Conservation (phyloP, 1,140 invertebrate species). For the Magallana ariakensis region DNA sequence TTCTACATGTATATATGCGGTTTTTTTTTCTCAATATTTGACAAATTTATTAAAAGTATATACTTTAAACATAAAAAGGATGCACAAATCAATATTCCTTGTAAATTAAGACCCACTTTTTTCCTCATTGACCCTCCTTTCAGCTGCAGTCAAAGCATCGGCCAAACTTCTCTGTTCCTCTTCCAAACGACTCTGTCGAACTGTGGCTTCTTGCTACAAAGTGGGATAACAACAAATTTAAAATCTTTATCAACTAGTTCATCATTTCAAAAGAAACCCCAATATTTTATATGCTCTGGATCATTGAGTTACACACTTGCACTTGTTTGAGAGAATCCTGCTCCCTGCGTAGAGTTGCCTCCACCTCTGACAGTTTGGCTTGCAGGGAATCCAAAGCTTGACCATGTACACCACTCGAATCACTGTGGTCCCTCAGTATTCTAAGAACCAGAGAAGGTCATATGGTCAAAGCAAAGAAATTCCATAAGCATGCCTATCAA, state of each 20-base stretch:
- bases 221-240: constrained; percentile 38
- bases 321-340: constrained; percentile 73
- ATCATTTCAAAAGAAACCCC: too few relatives aligned
- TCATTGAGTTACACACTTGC: constrained; percentile 67
- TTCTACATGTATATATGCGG: too few relatives aligned
- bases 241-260: too few relatives aligned
- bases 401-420: constrained; percentile 80
- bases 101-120: constrained; percentile 77
- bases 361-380: constrained; percentile 77
- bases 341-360: constrained; percentile 75
- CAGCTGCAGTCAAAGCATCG: constrained; percentile 76
- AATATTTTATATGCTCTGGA: background rate
- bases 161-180: constrained; percentile 77
- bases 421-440: constrained; percentile 80
- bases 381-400: constrained; percentile 80
- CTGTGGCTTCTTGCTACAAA: constrained; percentile 75
- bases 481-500: too few relatives aligned
- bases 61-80: background rate
- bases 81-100: background rate
- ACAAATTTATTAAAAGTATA: background rate
- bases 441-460: constrained; percentile 61
- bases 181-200: constrained; percentile 75
- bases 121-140: constrained; percentile 86
- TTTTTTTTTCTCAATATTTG: too few relatives aligned
- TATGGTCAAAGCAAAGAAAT: too few relatives aligned